A percentile compares a stretch with the other conserved stretches of the same genome.
Conservation (phyloP, 2,888 invertebrate species). For the Latrodectus elegans region DNA sequence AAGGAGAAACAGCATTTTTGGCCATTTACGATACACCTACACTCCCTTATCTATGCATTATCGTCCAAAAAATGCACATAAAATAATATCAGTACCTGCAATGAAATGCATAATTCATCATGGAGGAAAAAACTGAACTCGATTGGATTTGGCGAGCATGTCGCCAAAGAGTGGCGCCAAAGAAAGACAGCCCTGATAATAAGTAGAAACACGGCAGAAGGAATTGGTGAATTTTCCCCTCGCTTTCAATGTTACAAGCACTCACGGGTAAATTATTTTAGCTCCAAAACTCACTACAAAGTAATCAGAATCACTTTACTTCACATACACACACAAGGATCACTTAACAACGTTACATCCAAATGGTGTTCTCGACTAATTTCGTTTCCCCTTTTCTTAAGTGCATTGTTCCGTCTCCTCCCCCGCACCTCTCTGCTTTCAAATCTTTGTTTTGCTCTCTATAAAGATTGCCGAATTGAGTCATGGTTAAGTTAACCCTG, state of each 20-base stretch:
- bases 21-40: not conserved
- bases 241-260: slow-evolving; percentile 3
- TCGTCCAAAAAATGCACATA: slow-evolving; percentile 2
- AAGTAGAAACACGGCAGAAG: slow-evolving; percentile 8
- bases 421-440: not conserved
- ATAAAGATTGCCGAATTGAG: too few species aligned
- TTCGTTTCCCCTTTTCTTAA: slow-evolving; percentile 48
- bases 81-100: not conserved
- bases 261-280: slow-evolving; percentile 67
- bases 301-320: slow-evolving; percentile 68
- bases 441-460: too few species aligned
- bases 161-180: slow-evolving; percentile 22
- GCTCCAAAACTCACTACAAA: slow-evolving; percentile 67
- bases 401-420: slow-evolving; percentile 12
- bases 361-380: slow-evolving; percentile 52
- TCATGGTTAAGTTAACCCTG: too few species aligned
- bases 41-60: slow-evolving; percentile 5
- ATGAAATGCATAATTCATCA: slow-evolving; percentile 5
- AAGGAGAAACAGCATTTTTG: not conserved
- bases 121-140: not conserved
- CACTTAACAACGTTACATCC: slow-evolving; percentile 63
- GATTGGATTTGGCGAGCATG: not conserved
- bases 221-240: slow-evolving; percentile 33
- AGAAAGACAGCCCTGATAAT: slow-evolving; percentile 1
- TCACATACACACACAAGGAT: slow-evolving; percentile 40